Evolutionary conservation across 2,888 invertebrate species (phyloP).

Genomic region (Plagiodera versicolora): DNA sequence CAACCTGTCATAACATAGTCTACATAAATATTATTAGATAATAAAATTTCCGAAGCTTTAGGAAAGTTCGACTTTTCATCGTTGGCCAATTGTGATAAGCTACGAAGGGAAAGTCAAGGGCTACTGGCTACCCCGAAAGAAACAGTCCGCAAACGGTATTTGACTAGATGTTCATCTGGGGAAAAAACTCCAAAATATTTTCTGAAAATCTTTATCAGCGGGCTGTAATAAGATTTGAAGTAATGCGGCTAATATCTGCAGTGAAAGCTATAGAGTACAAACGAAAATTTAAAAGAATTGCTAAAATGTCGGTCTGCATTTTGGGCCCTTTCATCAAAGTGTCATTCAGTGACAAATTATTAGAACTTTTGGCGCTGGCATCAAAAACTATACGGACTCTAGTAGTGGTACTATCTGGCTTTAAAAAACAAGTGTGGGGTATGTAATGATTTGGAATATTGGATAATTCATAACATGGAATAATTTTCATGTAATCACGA

Average conservation of each 20-base stretch:
- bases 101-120: slow-evolving; percentile 2
- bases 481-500: no score
- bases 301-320: slow-evolving; percentile 2
- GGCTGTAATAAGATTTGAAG: no score
- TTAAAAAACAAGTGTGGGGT: slow-evolving; percentile 5
- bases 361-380: no score
- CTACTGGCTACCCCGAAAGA: not conserved
- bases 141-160: not conserved
- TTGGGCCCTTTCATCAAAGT: slow-evolving; percentile 3
- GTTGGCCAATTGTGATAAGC: not conserved
- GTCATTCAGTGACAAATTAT: no score
- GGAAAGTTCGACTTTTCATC: no score
- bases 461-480: not conserved
- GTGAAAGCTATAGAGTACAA: no score
- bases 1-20: no score
- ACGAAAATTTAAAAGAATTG: slow-evolving; percentile 4
- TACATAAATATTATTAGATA: no score
- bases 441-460: not conserved
- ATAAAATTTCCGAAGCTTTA: no score
- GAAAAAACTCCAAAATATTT: not conserved
- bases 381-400: no score
- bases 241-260: slow-evolving; percentile 1
- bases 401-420: slow-evolving; percentile 8
- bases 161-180: not conserved
- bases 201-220: not conserved